Base-by-base conservation (phyloP, 1,140 invertebrate genomes). In the Drosophila trapezifrons region DNA sequence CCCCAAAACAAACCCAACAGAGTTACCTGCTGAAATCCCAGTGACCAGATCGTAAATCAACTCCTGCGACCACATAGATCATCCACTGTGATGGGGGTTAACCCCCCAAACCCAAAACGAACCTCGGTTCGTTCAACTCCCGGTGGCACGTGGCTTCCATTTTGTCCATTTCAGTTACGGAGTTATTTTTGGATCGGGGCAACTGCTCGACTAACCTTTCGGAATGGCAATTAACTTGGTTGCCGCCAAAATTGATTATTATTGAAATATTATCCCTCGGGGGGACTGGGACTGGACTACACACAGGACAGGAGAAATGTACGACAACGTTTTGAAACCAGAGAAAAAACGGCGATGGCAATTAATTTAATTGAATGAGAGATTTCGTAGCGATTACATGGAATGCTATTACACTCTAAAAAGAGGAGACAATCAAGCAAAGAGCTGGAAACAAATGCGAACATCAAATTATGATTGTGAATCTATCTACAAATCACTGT, bases 351-450 rank as follows among this genome's bases (percentile, higher is more conserved):
- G 49, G 70, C 64, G 69, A 65, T 42, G 67, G 63, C 78, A 79
- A 87, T 82, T 79, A 82, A 77, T 79, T 87, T 77, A 87, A 87
- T 87, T 87, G 76, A 87, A 74, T 74, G 60, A 63, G 67, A 87
- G 82, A 87, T 87, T 86, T 66, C 57, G 59, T 40, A 47, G 70
- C 59, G 82, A 86, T 86, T 85, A 81, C 57, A 76, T 17, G 29
- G 25, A 20, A 37, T 46, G 56, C 27, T 18, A 62, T 35, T 58
- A 64, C 54, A 52, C 25, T 73, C 29, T 54, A 43, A 20, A 70
- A 42, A 17, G 2, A 1, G 5, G 6, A n/a, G n/a, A n/a, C n/a
- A n/a, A n/a, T n/a, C n/a, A n/a, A n/a, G n/a, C n/a, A n/a, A n/a
- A n/a, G n/a, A n/a, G n/a, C n/a, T n/a, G n/a, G n/a, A n/a, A n/a